Conservation (phyloP, 2,113 vertebrate genomes). For the Ctenomys sociabilis region DNA sequence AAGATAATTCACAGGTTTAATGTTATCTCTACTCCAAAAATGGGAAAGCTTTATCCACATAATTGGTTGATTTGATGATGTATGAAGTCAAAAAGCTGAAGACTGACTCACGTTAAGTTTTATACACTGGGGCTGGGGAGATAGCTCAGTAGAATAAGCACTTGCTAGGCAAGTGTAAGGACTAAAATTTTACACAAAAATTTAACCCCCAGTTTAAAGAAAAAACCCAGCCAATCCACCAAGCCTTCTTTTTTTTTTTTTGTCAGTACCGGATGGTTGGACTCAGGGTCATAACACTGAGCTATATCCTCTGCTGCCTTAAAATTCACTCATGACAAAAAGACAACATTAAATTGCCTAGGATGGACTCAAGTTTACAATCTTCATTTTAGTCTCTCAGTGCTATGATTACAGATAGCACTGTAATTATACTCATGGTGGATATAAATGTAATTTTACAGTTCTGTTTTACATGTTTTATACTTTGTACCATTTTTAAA, state of each 20-base stretch:
- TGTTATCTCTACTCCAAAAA: not conserved
- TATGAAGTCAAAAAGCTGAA: not conserved
- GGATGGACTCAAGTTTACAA: not conserved
- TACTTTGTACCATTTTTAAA: conserved; percentile 6
- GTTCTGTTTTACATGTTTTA: not conserved
- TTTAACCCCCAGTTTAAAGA: not conserved
- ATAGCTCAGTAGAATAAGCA: no score
- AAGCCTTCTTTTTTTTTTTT: not conserved
- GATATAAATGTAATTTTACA: not conserved
- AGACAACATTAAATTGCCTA: not conserved
- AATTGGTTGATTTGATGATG: not conserved
- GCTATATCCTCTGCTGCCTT: not conserved
- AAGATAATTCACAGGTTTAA: not conserved
- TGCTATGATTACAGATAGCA: no score
- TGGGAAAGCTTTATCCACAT: not conserved
- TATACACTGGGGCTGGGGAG: no score
- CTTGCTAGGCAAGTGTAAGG: no score
- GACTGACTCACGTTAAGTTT: not conserved
- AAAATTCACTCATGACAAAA: not conserved
- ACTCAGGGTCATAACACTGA: not conserved
- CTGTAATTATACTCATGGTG: not conserved
- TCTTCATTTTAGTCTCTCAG: not conserved
- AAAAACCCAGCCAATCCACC: not conserved
- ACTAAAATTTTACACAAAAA: not conserved
- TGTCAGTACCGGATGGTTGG: not conserved